A percentile compares a stretch with the other conserved stretches of the same genome.
These are phyloP conservation scores for Emydoidea blandingii DNA, from an alignment of 2,797 vertebrate species.

Conservation along the genomic window DNA sequence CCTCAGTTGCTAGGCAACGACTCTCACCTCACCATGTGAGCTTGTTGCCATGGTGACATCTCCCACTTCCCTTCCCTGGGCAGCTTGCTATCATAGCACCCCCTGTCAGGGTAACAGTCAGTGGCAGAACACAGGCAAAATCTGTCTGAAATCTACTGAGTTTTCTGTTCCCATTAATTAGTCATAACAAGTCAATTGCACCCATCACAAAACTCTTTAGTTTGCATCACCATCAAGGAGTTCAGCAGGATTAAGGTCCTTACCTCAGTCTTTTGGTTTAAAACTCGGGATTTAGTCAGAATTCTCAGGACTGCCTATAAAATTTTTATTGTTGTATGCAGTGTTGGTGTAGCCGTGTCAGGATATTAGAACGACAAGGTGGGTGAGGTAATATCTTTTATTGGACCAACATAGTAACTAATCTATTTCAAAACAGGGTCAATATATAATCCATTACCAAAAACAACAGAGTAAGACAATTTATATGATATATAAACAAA, in stretches of 20 bases:
- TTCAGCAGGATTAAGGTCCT: fast-evolving
- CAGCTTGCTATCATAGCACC: neutral
- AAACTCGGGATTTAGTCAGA: fast-evolving
- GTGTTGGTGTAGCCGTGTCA: neutral
- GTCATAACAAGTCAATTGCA: neutral
- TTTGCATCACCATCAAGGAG: neutral
- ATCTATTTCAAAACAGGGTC: too few species aligned
- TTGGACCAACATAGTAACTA: neutral
- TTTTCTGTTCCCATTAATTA: neutral
- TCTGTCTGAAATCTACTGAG: neutral
- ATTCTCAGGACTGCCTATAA: fast-evolving
- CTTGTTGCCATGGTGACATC: neutral
- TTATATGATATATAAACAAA: too few species aligned
- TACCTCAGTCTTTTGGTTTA: fast-evolving
- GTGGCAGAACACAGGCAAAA: neutral
- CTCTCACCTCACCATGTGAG: neutral
- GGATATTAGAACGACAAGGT: neutral
- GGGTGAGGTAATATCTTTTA: neutral
- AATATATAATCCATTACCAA: too few species aligned
- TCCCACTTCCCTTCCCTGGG: neutral
- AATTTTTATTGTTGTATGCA: neutral
- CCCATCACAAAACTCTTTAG: neutral
- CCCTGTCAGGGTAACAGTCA: neutral
- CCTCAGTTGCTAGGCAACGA: conserved; percentile 19
- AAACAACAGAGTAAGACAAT: too few species aligned